Conservation (phyloP, 2,797 vertebrate genomes). For the Peromyscus melanophrys region DNA sequence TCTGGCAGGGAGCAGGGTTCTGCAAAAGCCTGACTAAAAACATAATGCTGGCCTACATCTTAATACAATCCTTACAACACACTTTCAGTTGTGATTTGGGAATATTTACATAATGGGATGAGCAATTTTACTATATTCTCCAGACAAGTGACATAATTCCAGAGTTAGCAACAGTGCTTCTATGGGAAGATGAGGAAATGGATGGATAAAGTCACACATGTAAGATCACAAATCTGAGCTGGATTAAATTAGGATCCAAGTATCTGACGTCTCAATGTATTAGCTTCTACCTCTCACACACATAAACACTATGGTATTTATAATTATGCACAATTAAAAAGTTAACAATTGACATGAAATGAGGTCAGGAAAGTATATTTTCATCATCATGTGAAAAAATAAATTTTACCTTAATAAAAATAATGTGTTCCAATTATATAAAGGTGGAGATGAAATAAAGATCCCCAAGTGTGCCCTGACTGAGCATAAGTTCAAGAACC, state of each 20-base stretch:
- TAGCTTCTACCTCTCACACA: background rate
- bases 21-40: background rate
- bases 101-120: background rate
- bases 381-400: background rate
- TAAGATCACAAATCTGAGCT: background rate
- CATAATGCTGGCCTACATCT: background rate
- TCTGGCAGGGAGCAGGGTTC: background rate
- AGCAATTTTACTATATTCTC: constrained; percentile 11
- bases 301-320: background rate
- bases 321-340: background rate
- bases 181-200: background rate
- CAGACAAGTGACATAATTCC: background rate
- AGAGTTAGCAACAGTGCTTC: background rate
- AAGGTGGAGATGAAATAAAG: constrained; percentile 6
- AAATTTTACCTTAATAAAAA: constrained; percentile 32
- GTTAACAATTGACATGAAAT: background rate
- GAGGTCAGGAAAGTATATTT: background rate
- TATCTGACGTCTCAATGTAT: background rate
- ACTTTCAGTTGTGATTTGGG: background rate
- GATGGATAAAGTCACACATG: background rate
- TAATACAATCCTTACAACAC: background rate
- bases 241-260: background rate
- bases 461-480: background rate
- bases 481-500: background rate
- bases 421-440: background rate